phyloP scores from a whole-genome alignment of 2,888 invertebrate species.

The Leptinotarsa rubiginosa region DNA sequence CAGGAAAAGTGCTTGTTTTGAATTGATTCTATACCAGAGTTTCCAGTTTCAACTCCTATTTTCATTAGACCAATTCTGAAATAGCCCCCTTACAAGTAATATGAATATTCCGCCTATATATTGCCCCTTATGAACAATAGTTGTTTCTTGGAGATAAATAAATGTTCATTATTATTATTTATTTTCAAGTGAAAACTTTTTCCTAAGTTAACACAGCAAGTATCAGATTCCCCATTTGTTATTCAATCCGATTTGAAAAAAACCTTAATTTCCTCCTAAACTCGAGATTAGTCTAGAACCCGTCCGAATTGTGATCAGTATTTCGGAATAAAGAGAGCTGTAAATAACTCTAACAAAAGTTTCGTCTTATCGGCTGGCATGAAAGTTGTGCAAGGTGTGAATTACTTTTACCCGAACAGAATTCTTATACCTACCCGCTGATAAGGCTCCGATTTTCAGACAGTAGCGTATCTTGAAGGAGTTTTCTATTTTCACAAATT shows the following conservation, averaged over 20 bases:
- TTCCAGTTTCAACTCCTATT: too few species aligned
- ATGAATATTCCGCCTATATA: too few species aligned
- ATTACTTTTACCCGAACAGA: slow-evolving; percentile 13
- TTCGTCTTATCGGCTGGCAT: slow-evolving; percentile 5
- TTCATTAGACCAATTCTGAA: too few species aligned
- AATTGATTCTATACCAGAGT: too few species aligned
- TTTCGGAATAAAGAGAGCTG: not conserved
- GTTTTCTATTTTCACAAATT: not conserved
- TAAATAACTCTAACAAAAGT: slow-evolving; percentile 19
- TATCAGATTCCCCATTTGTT: too few species aligned
- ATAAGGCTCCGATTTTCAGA: not conserved
- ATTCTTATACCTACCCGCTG: not conserved
- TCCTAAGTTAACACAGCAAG: too few species aligned
- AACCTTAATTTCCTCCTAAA: not conserved
- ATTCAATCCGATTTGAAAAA: not conserved
- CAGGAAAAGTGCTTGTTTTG: too few species aligned
- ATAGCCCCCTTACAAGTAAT: too few species aligned
- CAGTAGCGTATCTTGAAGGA: not conserved
- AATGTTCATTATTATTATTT: too few species aligned
- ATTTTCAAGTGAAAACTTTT: too few species aligned
- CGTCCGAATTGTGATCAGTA: slow-evolving; percentile 6
- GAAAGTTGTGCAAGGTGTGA: slow-evolving; percentile 10
- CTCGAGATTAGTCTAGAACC: not conserved
- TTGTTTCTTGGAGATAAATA: too few species aligned
- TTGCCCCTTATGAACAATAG: too few species aligned